Evolutionary conservation across 2,797 vertebrate species (phyloP), one percentile per base, ranked within the genome.

Genomic region (Micrastur ruficollis): DNA sequence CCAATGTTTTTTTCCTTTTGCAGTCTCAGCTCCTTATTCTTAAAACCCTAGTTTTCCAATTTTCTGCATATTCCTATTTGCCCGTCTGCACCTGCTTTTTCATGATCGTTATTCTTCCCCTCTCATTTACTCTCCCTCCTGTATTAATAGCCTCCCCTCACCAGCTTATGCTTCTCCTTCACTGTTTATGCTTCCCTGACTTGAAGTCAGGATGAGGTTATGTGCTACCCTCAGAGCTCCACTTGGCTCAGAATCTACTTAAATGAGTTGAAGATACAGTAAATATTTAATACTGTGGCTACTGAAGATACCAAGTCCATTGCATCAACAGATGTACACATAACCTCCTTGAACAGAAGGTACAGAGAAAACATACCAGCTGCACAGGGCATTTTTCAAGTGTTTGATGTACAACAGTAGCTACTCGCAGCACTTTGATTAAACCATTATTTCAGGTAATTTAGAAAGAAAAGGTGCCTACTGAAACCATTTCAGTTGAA

Each of bases 391-490:
- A 63, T 46, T 78, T 46, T 29, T 75, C 7, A 86, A 44, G 11
- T 0, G 0, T 46, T 21, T 68, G 18, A 46, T 61, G 10, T 62
- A 52, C 0, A 0, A 34, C 36, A 62, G 50, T 34, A 92, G 14
- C 9, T 44, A 62, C 18, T 62, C 4, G 6, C 25, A 91, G 17
- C 52, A 73, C 29, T 62, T 67, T 40, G 40, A 81, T 38, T 67
- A 74, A 73, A 78, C 11, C 16, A n/a, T 29, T 36, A 44, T 63
- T 85, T 86, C 27, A 81, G 26, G 52, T 47, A 5, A 49, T 25
- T 85, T 47, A 40, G n/a, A 80, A 81, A 75, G 52, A 68, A 59
- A 81, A 86, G 21, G 10, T 38, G 17, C 40, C 59, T 36, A 29
- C 34, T 80, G 55, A 73, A 90, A 61, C 4, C 1, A 32, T 47